These are phyloP conservation scores for Blennius ocellaris DNA, from an alignment of 2,113 vertebrate genomes.

Conservation along the genomic window DNA sequence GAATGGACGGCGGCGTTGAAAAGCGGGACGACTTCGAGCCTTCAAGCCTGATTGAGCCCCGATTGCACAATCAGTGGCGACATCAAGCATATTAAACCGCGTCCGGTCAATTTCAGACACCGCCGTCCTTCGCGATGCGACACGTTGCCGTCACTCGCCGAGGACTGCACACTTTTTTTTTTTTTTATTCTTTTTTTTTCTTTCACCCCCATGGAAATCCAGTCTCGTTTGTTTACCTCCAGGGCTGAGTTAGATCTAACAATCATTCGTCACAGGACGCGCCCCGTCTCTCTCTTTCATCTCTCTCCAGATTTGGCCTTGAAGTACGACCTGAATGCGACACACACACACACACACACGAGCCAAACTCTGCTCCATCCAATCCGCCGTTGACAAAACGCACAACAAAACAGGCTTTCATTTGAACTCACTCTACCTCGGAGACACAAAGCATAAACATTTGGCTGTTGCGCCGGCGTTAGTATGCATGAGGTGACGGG, in stretches of 20 bases:
- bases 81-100: background rate
- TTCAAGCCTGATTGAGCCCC: conserved; percentile 32
- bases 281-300: conserved; percentile 63
- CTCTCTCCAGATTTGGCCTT: conserved; percentile 66
- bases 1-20: too few species aligned
- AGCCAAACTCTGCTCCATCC: background rate
- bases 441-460: conserved; percentile 51
- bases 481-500: conserved; percentile 58
- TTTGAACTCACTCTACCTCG: conserved; percentile 38
- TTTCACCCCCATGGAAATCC: conserved; percentile 58
- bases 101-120: conserved; percentile 3
- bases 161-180: conserved; percentile 10
- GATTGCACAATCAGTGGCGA: conserved; percentile 18
- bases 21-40: conserved; percentile 34
- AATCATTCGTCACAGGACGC: conserved; percentile 65
- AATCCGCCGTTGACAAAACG: conserved; percentile 33
- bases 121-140: conserved; percentile 24
- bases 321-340: conserved; percentile 63
- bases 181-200: conserved; percentile 23
- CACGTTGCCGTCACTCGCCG: conserved; percentile 47
- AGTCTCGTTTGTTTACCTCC: conserved; percentile 66
- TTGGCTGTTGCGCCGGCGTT: conserved; percentile 45
- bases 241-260: conserved; percentile 58
- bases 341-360: background rate
- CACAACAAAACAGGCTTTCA: conserved; percentile 55